Evolutionary conservation across 2,888 invertebrate genomes (phyloP).

Genomic region (Leucozona laternaria): DNA sequence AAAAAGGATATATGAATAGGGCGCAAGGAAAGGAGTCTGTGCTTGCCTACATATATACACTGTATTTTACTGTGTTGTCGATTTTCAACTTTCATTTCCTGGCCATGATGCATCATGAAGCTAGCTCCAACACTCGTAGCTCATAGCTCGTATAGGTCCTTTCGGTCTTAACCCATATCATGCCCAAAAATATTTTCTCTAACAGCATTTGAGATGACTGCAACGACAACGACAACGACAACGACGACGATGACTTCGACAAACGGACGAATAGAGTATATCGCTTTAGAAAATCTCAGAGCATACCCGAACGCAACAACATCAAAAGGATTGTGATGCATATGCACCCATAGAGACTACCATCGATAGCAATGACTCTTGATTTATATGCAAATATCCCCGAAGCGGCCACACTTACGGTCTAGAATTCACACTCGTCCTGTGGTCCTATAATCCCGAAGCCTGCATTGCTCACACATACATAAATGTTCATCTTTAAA

Average conservation of each 20-base stretch:
- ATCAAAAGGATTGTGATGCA: conserved; percentile 36
- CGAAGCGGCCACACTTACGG: conserved; percentile 40
- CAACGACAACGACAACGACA: neutral
- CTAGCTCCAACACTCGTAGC: neutral
- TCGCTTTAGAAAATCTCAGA: conserved; percentile 54
- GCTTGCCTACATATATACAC: neutral
- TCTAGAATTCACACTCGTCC: conserved; percentile 16
- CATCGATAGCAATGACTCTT: conserved; percentile 63
- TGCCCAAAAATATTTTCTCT: conserved; percentile 47
- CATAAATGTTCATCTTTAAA: neutral
- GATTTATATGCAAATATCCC: conserved; percentile 73
- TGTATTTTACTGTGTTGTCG: conserved; percentile 33
- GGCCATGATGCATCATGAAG: conserved; percentile 49
- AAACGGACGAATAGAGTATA: conserved; percentile 21
- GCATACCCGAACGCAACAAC: conserved; percentile 18
- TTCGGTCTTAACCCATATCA: conserved; percentile 32
- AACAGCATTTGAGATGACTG: conserved; percentile 30
- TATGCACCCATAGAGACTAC: conserved; percentile 29
- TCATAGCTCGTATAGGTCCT: conserved; percentile 12
- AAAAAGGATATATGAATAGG: conserved; percentile 10
- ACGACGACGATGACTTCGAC: conserved; percentile 18
- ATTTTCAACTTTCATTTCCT: conserved; percentile 62
- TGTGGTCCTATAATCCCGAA: conserved; percentile 12
- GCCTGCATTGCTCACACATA: neutral
- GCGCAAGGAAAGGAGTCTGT: neutral